Evolutionary conservation across 2,113 vertebrate species (phyloP).

Genomic region (Ptyas mucosa): DNA sequence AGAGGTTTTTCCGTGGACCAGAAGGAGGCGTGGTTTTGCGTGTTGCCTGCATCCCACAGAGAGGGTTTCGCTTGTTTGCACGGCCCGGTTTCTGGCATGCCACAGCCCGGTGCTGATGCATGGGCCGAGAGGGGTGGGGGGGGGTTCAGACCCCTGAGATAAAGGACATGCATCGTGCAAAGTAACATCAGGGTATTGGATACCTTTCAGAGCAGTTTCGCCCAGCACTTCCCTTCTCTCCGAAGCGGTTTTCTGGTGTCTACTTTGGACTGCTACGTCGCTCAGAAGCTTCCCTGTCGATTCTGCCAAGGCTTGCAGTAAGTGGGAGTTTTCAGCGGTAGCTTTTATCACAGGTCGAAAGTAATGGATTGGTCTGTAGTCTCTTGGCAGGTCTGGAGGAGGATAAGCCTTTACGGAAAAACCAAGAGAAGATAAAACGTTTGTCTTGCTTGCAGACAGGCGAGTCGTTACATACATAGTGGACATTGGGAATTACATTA

Average conservation of each 20-base stretch:
- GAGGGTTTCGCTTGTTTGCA: background rate
- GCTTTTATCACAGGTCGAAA: conserved; percentile 74
- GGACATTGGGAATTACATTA: background rate
- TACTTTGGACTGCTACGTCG: conserved; percentile 57
- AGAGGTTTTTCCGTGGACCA: background rate
- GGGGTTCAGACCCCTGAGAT: background rate
- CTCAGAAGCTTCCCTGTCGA: conserved; percentile 74
- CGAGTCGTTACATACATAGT: too few species aligned
- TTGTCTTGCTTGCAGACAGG: background rate
- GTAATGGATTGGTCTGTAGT: conserved; percentile 83
- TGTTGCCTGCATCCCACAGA: background rate
- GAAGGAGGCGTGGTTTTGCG: accelerated
- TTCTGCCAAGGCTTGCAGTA: conserved; percentile 70
- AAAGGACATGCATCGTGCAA: background rate
- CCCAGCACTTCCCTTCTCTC: conserved; percentile 82
- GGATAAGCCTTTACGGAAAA: conserved; percentile 74
- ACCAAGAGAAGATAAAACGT: background rate
- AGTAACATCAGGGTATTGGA: accelerated
- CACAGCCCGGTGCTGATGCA: background rate
- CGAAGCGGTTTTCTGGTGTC: conserved; percentile 79
- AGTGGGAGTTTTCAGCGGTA: conserved; percentile 60
- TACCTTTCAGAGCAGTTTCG: conserved; percentile 79
- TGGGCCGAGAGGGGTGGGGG: accelerated
- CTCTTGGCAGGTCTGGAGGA: conserved; percentile 79
- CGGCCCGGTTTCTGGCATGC: background rate